phyloP scores from a whole-genome alignment of 2,113 vertebrate species.

The Antennarius striatus region DNA sequence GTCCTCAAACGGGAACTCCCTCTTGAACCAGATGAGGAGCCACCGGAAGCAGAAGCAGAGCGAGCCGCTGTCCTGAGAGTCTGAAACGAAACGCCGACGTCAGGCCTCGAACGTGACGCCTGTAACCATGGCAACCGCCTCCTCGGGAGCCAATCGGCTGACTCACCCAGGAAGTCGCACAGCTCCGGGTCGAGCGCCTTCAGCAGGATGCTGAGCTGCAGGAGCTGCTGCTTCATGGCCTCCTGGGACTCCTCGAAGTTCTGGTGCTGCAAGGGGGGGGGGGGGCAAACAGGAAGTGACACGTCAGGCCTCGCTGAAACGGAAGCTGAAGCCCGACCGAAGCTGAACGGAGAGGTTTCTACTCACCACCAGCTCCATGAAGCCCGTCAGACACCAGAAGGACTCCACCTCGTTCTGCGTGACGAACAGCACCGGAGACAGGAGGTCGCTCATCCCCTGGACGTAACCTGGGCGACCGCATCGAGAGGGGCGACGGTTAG shows the following conservation, averaged over 20 bases:
- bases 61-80: slow-evolving; percentile 83
- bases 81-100: slow-evolving; percentile 35
- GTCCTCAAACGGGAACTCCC: slow-evolving; percentile 90
- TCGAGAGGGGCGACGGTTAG: too few relatives aligned
- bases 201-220: slow-evolving; percentile 85
- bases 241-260: slow-evolving; percentile 96
- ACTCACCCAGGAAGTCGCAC: slow-evolving; percentile 88
- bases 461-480: slow-evolving; percentile 82
- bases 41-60: slow-evolving; percentile 89
- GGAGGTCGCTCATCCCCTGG: slow-evolving; percentile 94
- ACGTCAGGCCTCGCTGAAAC: too few relatives aligned
- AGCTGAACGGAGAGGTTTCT: neutral
- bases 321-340: too few relatives aligned
- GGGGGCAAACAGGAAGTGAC: neutral
- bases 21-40: slow-evolving; percentile 95
- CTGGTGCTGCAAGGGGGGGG: slow-evolving; percentile 79
- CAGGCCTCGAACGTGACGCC: too few relatives aligned
- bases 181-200: slow-evolving; percentile 87
- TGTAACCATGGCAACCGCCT: too few relatives aligned
- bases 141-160: neutral
- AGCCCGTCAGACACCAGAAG: slow-evolving; percentile 93
- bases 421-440: slow-evolving; percentile 87
- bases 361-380: slow-evolving; percentile 91
- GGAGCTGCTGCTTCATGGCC: slow-evolving; percentile 92
- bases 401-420: slow-evolving; percentile 92